These are phyloP conservation scores for Malurus splendens DNA, from an alignment of 2,797 vertebrate genomes.

Conservation along the genomic window DNA sequence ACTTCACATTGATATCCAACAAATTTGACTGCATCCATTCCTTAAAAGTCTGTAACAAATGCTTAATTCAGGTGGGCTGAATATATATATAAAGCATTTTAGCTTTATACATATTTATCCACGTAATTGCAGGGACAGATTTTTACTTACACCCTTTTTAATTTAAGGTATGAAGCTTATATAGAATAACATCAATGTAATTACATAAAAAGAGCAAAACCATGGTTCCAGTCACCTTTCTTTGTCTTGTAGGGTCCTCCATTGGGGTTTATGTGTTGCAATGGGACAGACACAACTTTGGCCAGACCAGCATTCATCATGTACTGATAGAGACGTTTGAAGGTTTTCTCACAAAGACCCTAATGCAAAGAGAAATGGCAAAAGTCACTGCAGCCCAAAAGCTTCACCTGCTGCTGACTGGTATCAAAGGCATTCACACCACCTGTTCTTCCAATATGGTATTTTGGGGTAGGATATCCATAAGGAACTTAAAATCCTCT, in stretches of 20 bases:
- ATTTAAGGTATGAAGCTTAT: not conserved
- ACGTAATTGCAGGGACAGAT: not conserved
- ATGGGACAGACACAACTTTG: slow-evolving; percentile 73
- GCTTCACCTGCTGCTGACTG: not conserved
- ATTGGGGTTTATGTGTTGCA: slow-evolving; percentile 81
- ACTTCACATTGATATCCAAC: not conserved
- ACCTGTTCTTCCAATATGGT: not conserved
- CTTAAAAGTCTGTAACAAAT: not conserved
- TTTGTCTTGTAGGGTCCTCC: slow-evolving; percentile 82
- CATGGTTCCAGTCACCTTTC: slow-evolving; percentile 73
- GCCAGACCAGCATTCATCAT: slow-evolving; percentile 84
- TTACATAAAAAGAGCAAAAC: not conserved
- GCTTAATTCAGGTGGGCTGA: not conserved
- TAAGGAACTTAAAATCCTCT: not conserved
- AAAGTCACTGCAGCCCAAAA: not conserved
- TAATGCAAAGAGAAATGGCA: slow-evolving; percentile 27
- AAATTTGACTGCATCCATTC: not conserved
- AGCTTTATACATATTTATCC: not conserved
- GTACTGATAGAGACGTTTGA: slow-evolving; percentile 84
- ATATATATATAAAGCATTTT: too few relatives aligned
- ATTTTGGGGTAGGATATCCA: not conserved
- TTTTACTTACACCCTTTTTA: not conserved
- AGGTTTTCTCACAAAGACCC: slow-evolving; percentile 78
- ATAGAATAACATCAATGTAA: not conserved
- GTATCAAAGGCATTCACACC: not conserved